Evolutionary conservation across 2,888 invertebrate genomes (phyloP).

Genomic region (Orthonychiurus folsomi): DNA sequence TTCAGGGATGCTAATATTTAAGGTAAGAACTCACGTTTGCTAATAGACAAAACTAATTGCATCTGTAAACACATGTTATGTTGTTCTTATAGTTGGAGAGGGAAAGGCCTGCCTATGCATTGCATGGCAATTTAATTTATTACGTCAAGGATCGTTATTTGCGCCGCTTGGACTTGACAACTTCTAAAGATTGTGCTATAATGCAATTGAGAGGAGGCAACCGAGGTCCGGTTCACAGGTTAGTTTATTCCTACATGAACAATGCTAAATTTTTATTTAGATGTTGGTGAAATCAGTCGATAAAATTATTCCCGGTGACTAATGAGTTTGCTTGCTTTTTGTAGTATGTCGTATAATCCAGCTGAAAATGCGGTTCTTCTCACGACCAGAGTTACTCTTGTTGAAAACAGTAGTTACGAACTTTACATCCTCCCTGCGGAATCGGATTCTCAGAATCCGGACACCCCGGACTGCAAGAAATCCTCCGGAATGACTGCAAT

Average conservation of each 20-base stretch:
- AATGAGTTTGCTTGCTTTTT: no score
- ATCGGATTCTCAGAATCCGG: slow-evolving; percentile 50
- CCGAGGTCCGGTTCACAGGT: slow-evolving; percentile 61
- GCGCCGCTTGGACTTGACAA: slow-evolving; percentile 83
- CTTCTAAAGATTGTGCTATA: slow-evolving; percentile 82
- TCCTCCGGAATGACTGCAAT: slow-evolving; percentile 84
- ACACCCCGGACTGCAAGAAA: slow-evolving; percentile 63
- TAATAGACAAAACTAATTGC: background rate
- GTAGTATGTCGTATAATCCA: slow-evolving; percentile 90
- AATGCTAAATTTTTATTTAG: background rate
- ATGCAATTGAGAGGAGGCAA: slow-evolving; percentile 83
- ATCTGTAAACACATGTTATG: slow-evolving; percentile 30
- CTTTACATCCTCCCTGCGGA: slow-evolving; percentile 80
- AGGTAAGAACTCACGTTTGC: slow-evolving; percentile 44
- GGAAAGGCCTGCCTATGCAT: slow-evolving; percentile 91
- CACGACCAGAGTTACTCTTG: slow-evolving; percentile 66
- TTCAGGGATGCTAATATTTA: slow-evolving; percentile 89
- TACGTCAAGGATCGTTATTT: slow-evolving; percentile 91
- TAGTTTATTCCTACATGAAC: no score
- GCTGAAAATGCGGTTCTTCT: slow-evolving; percentile 91
- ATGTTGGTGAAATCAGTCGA: no score
- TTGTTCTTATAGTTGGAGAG: slow-evolving; percentile 61
- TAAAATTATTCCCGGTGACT: no score
- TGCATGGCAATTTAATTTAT: slow-evolving; percentile 84
- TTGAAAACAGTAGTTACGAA: slow-evolving; percentile 89